Base-by-base conservation (phyloP, 2,797 vertebrate genomes). In the Mycteria americana region DNA sequence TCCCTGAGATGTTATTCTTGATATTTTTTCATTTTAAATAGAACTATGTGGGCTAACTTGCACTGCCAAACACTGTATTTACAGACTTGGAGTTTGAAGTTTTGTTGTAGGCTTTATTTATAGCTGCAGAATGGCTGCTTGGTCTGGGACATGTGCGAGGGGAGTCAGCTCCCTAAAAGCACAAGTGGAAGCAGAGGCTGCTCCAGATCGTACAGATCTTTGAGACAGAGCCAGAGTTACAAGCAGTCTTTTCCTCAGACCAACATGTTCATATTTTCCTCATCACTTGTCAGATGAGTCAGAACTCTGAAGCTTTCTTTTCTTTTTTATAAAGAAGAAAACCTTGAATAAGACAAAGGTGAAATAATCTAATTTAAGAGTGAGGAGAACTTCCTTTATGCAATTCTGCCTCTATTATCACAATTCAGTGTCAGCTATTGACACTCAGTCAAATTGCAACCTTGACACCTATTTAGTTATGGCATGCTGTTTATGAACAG, bases 341-440 rank as follows among this genome's bases (percentile, higher is more conserved):
- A 48, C 56, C 75, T 92, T 72, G 72, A 79, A 11, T 88, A 88
- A 91, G 72, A 95, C 64, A 77, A 87, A 87, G 91, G 92, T 95
- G 92, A 74, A 91, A 93, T 93, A 93, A 97, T 87, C 45, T 85
- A 95, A 94, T 95, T 78, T 91, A 53, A 76, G 84, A 70, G 68
- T 90, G 88, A 93, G 56, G 83, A 92, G 48, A 85, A 59, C 25
- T 73, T 91, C 39, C 57, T 69, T 77, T 85, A 65, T 88, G 70
- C 12, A 74, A 23, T 88, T 88, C 65, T 87, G 79, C 39, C 45
- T 91, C 73, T 88, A 48, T 84, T 95, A 94, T 73, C 78, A 77
- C 79, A 70, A 76, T 53, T 91, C 76, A 56, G 28, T 33, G 65
- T 53, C 46, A 25, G 59, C 81, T 82, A 70, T n/a, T 91, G 93